A percentile compares a stretch with the other conserved stretches of the same genome.
Evolutionary conservation across 2,888 invertebrate species (phyloP).

Genomic region (Ypsolopha scabrella): DNA sequence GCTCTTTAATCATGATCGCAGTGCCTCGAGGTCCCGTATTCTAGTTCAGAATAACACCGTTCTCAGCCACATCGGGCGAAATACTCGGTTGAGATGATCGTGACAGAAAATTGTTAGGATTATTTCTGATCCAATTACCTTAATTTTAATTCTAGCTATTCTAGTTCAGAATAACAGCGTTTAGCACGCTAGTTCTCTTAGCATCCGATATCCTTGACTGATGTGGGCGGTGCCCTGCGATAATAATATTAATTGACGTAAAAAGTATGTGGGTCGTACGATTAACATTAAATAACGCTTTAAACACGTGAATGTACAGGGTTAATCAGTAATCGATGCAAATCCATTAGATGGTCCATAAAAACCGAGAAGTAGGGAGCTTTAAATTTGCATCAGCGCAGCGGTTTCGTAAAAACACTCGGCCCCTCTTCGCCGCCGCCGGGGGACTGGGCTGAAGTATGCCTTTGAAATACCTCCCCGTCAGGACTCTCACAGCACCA

Average conservation of each 20-base stretch:
- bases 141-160: not conserved
- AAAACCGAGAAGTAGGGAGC: not conserved
- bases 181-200: conserved; percentile 39
- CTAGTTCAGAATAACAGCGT: conserved; percentile 17
- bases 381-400: not conserved
- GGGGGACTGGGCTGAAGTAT: not conserved
- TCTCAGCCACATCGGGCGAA: not conserved
- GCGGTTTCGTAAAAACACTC: not conserved
- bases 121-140: not conserved
- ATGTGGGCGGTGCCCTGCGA: conserved; percentile 37
- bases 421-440: not conserved
- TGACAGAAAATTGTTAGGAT: not conserved
- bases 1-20: conserved; percentile 1
- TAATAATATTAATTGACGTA: conserved; percentile 29
- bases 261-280: not conserved
- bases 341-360: not conserved
- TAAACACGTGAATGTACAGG: not conserved
- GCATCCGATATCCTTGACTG: conserved; percentile 51
- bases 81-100: not conserved
- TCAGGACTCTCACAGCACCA: not conserved
- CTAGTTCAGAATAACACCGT: not conserved
- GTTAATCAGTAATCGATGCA: not conserved
- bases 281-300: not conserved
- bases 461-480: not conserved
- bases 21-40: not conserved